Evolutionary conservation across 1,140 invertebrate genomes (phyloP).

Genomic region (Helicoverpa zea): DNA sequence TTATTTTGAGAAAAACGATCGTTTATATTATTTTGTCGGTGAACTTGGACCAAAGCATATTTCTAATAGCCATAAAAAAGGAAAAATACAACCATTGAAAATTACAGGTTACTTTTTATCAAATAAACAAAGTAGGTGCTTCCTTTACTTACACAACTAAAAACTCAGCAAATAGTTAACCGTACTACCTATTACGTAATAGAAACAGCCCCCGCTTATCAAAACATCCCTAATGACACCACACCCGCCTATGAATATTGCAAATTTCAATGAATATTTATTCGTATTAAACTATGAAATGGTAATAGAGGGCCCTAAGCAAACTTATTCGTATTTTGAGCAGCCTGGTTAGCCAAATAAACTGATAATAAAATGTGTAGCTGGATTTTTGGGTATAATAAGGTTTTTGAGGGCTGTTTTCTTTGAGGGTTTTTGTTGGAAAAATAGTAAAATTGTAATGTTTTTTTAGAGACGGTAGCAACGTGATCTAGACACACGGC

Average conservation of each 20-base stretch:
- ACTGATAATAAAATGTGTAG: neutral
- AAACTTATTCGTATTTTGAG: slow-evolving; percentile 30
- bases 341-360: slow-evolving; percentile 26
- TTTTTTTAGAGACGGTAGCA: too few relatives aligned
- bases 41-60: too few relatives aligned
- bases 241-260: slow-evolving; percentile 19
- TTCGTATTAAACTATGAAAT: slow-evolving; percentile 28
- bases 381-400: slow-evolving; percentile 1
- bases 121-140: too few relatives aligned
- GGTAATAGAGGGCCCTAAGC: slow-evolving; percentile 25
- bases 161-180: neutral
- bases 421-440: neutral
- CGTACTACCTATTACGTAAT: neutral
- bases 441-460: neutral
- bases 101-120: neutral
- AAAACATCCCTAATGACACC: slow-evolving; percentile 22
- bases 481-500: too few relatives aligned
- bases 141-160: neutral
- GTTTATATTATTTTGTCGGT: too few relatives aligned
- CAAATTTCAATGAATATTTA: slow-evolving; percentile 35
- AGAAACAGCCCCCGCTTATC: slow-evolving; percentile 3
- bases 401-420: neutral
- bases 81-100: too few relatives aligned
- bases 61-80: too few relatives aligned
- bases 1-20: too few relatives aligned